Conservation (phyloP, 2,113 vertebrate genomes). For the Tautogolabrus adspersus region DNA sequence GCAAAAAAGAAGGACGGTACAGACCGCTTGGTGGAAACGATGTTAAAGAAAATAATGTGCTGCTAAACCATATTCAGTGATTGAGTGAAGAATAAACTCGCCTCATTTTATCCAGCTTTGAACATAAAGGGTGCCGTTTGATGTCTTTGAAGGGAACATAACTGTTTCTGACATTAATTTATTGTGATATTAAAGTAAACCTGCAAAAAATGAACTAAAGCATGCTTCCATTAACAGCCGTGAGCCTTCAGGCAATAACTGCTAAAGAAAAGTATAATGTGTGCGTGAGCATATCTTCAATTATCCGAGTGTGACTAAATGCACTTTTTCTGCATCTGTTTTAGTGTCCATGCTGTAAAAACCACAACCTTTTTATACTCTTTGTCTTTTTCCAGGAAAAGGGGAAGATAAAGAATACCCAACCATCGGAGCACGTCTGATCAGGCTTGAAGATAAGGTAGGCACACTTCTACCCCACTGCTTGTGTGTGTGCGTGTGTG, state of each 20-base stretch:
- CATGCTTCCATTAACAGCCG: background rate
- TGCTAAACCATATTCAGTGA: background rate
- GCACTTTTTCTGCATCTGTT: background rate
- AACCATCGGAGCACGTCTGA: constrained; percentile 90
- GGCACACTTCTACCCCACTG: constrained; percentile 37
- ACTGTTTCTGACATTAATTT: constrained; percentile 7
- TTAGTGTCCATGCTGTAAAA: background rate
- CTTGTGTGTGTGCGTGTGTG: constrained; percentile 23
- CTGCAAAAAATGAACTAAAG: background rate
- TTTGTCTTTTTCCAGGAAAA: constrained; percentile 82
- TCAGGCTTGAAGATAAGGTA: constrained; percentile 93
- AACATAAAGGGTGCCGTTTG: too few species aligned
- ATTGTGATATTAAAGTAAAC: background rate
- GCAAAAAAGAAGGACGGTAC: too few species aligned
- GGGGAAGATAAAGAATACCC: constrained; percentile 90
- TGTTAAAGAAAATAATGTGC: background rate
- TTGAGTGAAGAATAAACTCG: background rate
- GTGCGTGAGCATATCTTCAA: background rate
- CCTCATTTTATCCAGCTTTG: too few species aligned
- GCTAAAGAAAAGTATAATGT: background rate
- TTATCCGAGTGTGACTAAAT: background rate
- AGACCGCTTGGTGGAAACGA: too few species aligned
- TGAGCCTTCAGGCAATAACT: background rate
- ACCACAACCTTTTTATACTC: background rate
- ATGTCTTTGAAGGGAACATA: background rate